These are phyloP conservation scores for Ophraella communa DNA, from an alignment of 2,888 invertebrate genomes.

Conservation along the genomic window DNA sequence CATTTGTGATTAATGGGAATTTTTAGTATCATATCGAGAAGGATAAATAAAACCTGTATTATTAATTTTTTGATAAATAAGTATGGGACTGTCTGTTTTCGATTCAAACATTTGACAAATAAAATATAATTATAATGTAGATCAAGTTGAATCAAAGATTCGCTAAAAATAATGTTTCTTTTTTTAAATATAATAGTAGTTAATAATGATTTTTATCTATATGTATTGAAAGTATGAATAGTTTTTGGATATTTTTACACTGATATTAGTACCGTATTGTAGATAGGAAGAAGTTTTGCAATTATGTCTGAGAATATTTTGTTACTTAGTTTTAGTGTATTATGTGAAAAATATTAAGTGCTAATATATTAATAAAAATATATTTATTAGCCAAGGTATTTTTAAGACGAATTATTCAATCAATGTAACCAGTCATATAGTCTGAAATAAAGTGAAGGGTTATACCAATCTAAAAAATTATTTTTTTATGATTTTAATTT, in stretches of 20 bases:
- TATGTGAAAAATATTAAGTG: neutral
- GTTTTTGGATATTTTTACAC: neutral
- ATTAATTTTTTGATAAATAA: neutral
- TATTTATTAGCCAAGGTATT: neutral
- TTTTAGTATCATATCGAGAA: neutral
- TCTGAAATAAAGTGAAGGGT: too few relatives aligned
- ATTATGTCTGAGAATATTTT: neutral
- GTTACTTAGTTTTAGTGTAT: neutral
- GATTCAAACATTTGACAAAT: neutral
- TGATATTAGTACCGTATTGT: neutral
- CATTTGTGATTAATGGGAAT: neutral
- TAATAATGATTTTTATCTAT: neutral
- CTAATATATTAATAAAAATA: neutral
- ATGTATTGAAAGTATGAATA: neutral
- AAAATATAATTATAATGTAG: too few relatives aligned
- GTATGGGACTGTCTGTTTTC: neutral
- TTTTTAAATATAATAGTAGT: neutral
- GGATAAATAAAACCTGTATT: neutral
- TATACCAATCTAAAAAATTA: too few relatives aligned
- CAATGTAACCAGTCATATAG: neutral
- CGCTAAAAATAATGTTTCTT: neutral
- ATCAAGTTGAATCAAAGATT: neutral
- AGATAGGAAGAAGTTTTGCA: neutral
- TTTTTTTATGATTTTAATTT: neutral
- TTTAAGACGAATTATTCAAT: neutral